phyloP scores from a whole-genome alignment of 2,888 invertebrate genomes.

The Drosophila trichaetosa region DNA sequence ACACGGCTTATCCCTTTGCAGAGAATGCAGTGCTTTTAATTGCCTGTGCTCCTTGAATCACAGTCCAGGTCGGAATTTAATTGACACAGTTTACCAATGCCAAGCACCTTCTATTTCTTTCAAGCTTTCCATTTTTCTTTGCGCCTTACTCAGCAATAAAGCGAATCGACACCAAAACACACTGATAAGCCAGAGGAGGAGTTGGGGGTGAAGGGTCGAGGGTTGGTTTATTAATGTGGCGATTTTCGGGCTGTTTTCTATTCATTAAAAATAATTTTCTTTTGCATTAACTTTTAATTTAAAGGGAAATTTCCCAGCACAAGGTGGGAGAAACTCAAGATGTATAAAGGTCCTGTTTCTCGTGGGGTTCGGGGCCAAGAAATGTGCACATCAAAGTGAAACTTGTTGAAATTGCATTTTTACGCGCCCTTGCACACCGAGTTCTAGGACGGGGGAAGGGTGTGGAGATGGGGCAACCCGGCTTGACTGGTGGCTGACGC shows the following conservation, averaged over 20 bases:
- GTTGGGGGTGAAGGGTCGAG: constrained; percentile 9
- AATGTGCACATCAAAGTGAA: constrained; percentile 80
- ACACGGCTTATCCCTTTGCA: constrained; percentile 20
- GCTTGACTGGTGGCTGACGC: constrained; percentile 16
- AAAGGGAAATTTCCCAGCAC: constrained; percentile 56
- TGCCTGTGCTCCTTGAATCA: constrained; percentile 40
- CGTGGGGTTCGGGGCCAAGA: constrained; percentile 45
- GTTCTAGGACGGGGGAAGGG: constrained; percentile 34
- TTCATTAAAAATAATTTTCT: constrained; percentile 80
- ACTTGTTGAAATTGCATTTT: constrained; percentile 81
- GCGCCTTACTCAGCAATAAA: constrained; percentile 27
- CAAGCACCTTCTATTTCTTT: constrained; percentile 10
- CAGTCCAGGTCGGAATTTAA: constrained; percentile 42
- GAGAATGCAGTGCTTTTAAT: constrained; percentile 41
- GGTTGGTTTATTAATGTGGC: constrained; percentile 61
- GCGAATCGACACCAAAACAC: constrained; percentile 37
- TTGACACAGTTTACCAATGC: constrained; percentile 64
- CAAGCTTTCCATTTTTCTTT: not conserved
- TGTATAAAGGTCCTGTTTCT: constrained; percentile 8
- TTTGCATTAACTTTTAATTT: constrained; percentile 79
- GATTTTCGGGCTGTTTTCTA: constrained; percentile 76
- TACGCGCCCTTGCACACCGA: constrained; percentile 78
- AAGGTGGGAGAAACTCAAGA: constrained; percentile 16
- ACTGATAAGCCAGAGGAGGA: not conserved
- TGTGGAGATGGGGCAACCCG: constrained; percentile 2